Evolutionary conservation across 2,113 vertebrate genomes (phyloP), one percentile per base, ranked within the genome.

Genomic region (Bos indicus): DNA sequence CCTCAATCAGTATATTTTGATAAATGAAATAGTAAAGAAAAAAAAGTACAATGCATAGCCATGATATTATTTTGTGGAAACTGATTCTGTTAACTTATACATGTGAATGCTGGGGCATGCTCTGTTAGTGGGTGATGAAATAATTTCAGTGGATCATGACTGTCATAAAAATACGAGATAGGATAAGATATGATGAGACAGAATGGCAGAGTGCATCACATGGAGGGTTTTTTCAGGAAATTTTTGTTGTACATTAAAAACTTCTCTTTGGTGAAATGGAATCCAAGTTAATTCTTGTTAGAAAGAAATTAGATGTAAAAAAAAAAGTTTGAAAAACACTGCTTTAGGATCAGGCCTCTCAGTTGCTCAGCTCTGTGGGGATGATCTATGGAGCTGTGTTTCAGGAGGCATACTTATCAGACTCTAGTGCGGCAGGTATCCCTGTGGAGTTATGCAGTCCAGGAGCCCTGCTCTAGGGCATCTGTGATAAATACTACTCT

Each of bases 211-310:
- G 54, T 83, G 17, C 16, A 85, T 92, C 40, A 67, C 78, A 83
- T 71, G 13, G 28, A 54, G 51, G 56, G 64, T 54, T 94, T 95
- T 87, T 77, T 46, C 54, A 89, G 40, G 23, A 95, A 88, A 92
- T 12, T 82, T 89, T 97, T 88, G 57, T 62, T 93, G 62, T 51
- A 82, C 64, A 87, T 88, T 92, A 88, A 90, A 92, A 56, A 95
- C 23, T 8, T 74, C 51, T 90, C 28, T 56, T 36, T 51, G 82
- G 25, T 88, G 9, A 33, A 92, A 7, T 91, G 26, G 62, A 94
- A 91, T 62, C 25, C 40, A 93, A 85, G 46, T 91, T 77, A 94
- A 40, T 71, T 93, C 30, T 92, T 83, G 60, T 4, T 62, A 40
- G 67, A 74, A 67, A 67, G n/a, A 80, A 43, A 19, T 26, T 88